These are phyloP conservation scores for Seira ritae DNA, from an alignment of 2,888 invertebrate genomes.

Conservation along the genomic window DNA sequence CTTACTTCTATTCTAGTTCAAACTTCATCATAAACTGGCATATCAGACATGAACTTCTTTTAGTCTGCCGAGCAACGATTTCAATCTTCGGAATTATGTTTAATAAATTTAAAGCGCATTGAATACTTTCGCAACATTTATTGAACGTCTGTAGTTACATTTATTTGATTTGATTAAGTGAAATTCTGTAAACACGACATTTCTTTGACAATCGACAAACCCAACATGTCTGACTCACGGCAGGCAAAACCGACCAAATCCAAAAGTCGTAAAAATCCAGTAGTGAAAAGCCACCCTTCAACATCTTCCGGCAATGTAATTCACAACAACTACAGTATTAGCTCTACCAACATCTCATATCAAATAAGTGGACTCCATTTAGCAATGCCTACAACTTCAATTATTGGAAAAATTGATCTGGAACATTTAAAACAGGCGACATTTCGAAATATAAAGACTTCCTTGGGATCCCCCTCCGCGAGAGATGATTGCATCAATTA, in stretches of 20 bases:
- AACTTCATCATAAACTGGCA: no score
- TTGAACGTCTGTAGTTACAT: no score
- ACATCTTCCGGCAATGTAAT: not conserved
- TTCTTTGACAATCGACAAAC: no score
- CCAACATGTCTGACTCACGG: constrained; percentile 22
- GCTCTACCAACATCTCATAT: not conserved
- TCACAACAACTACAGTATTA: not conserved
- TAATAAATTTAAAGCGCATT: no score
- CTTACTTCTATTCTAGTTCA: no score
- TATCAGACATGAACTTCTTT: no score
- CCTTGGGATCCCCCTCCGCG: not conserved
- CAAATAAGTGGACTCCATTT: not conserved
- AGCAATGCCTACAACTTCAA: not conserved
- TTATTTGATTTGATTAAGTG: no score
- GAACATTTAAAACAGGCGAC: constrained; percentile 28
- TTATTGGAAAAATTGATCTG: constrained; percentile 30
- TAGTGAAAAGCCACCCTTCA: not conserved
- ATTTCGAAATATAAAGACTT: constrained; percentile 12
- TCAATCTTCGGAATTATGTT: no score
- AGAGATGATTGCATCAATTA: constrained; percentile 60
- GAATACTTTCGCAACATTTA: no score
- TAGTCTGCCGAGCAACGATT: no score
- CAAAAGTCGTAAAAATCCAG: constrained; percentile 30
- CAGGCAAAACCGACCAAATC: constrained; percentile 29
- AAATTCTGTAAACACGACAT: no score